These are phyloP conservation scores for Cyprinodon brontotheroides DNA, from an alignment of 2,113 vertebrate species.

Conservation along the genomic window DNA sequence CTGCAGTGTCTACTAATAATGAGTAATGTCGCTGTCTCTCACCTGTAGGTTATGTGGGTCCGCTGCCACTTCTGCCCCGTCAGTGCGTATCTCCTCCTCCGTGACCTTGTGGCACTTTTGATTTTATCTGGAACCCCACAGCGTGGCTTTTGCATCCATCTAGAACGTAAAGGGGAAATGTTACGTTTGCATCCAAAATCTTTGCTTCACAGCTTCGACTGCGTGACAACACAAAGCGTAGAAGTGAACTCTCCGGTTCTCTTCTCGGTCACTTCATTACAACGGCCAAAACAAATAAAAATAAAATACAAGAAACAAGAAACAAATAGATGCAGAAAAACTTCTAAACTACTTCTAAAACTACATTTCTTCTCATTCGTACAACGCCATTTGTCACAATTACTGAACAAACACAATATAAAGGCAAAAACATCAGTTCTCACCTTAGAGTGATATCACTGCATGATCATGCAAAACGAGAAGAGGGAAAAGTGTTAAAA, in stretches of 20 bases:
- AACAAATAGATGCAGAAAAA: slow-evolving; percentile 29
- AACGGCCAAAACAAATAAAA: background rate
- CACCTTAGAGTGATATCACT: slow-evolving; percentile 80
- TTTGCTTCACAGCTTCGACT: slow-evolving; percentile 3
- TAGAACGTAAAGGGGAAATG: slow-evolving; percentile 47
- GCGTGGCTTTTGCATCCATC: slow-evolving; percentile 98
- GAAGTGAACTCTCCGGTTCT: slow-evolving; percentile 46
- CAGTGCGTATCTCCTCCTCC: slow-evolving; percentile 91
- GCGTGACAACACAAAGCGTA: slow-evolving; percentile 37
- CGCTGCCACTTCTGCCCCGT: slow-evolving; percentile 99
- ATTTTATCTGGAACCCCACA: slow-evolving; percentile 94
- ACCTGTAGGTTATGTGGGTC: slow-evolving; percentile 99
- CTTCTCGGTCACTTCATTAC: slow-evolving; percentile 36
- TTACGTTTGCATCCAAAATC: slow-evolving; percentile 8
- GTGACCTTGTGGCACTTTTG: slow-evolving; percentile 84
- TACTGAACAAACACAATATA: slow-evolving; percentile 48
- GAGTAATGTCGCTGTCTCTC: slow-evolving; percentile 53
- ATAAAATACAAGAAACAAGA: background rate
- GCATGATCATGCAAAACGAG: slow-evolving; percentile 77
- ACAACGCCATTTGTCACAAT: slow-evolving; percentile 41
- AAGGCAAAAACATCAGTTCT: slow-evolving; percentile 57
- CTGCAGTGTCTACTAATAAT: slow-evolving; percentile 47
- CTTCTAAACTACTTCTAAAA: slow-evolving; percentile 37
- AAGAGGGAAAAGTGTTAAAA: slow-evolving; percentile 70
- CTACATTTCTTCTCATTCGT: slow-evolving; percentile 38